Evolutionary conservation across 53 echinoderm and acorn worm species (phyloP), one percentile per base, ranked within the genome.

Genomic region (Pentamera pediparva): DNA sequence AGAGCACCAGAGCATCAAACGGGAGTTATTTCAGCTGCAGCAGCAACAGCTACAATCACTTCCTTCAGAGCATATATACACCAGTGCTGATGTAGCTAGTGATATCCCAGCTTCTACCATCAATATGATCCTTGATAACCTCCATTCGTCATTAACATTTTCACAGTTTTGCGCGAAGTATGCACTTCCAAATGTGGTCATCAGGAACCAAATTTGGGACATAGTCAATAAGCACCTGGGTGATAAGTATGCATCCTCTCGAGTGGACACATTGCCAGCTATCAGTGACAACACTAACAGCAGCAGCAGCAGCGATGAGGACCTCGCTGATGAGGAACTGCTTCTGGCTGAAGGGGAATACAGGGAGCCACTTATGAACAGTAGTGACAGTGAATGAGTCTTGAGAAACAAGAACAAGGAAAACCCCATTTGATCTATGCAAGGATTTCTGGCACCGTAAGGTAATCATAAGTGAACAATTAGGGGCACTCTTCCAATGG

Each of bases 111-210:
- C 15, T 12, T 56, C 56, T 20, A 56, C 56, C 15, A 56, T 56
- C 11, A 20, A 56, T 13, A 12, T 17, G 11, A 12, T 56, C 22
- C 56, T 56, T 13, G 22, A 6, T 7, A 56, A 56, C 56, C 56
- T 56, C 20, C 56, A 56, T 56, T 6, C 20, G 11, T 12, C 56
- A 18, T 56, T 56, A 17, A 56, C 56, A 7, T 56, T 17, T 56
- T 18, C 56, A 13, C 56, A 56, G 56, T 55, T 55, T 6, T 55
- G 56, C 21, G 56, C 56, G 21, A 13, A 55, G 56, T 55, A 55
- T 55, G 56, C 56, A 55, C 56, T 55, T 55, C 56, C 56, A 55
- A 55, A 55, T 20, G 56, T 55, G 13, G 56, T 18, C 56, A 55
- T 55, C 15, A 20, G 15, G 15, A 55, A 55, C 13, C 12, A 55